Evolutionary conservation across 2,797 vertebrate genomes (phyloP).

Genomic region (Smutsia gigantea): DNA sequence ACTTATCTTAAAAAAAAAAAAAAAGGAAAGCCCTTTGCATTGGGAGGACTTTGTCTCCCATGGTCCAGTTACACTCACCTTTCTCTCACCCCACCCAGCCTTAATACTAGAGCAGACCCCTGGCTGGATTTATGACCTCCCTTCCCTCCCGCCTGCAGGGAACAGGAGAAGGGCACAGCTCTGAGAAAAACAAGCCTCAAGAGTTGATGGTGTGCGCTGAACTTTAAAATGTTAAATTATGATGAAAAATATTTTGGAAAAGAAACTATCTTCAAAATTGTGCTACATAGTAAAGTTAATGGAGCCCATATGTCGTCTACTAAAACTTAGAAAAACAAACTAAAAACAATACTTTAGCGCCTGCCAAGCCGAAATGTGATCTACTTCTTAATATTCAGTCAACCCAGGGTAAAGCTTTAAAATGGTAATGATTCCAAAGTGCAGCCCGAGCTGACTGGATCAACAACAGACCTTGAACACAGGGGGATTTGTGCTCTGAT

Average conservation of each 20-base stretch:
- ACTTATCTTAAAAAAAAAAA: not conserved
- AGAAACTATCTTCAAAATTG: conserved; percentile 82
- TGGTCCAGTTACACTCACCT: not conserved
- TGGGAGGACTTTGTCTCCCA: not conserved
- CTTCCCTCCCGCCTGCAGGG: not conserved
- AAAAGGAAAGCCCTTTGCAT: not conserved
- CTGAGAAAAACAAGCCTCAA: conserved; percentile 71
- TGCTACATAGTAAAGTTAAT: conserved; percentile 84
- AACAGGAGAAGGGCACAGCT: conserved; percentile 3
- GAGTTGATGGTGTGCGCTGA: conserved; percentile 67
- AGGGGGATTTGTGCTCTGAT: conserved; percentile 5
- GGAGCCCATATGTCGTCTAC: conserved; percentile 83
- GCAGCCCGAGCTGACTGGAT: not conserved
- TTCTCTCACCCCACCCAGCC: not conserved
- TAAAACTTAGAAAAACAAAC: conserved; percentile 84
- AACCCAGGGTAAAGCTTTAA: conserved; percentile 71
- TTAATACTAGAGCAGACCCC: not conserved
- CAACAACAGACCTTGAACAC: conserved; percentile 59
- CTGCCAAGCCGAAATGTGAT: conserved; percentile 84
- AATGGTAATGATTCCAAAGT: conserved; percentile 73
- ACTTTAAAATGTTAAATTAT: conserved; percentile 80
- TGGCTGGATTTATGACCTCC: not conserved
- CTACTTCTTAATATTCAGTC: conserved; percentile 75
- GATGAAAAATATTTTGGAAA: conserved; percentile 78
- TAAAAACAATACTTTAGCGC: conserved; percentile 82